phyloP scores from a whole-genome alignment of 2,888 invertebrate species.

The Dynastes hyllus region DNA sequence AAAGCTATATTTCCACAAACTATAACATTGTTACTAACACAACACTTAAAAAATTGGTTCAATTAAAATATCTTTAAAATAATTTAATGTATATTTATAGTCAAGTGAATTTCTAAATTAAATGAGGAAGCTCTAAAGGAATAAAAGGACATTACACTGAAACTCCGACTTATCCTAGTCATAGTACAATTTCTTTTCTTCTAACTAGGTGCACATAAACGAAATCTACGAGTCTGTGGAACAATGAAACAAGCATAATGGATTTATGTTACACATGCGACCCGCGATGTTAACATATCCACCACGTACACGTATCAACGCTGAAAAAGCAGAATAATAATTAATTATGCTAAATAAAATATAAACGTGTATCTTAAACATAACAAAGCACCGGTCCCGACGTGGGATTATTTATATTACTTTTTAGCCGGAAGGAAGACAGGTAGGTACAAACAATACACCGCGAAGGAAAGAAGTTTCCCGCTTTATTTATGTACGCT shows the following conservation, averaged over 20 bases:
- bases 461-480: constrained; percentile 56
- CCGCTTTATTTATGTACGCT: constrained; percentile 51
- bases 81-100: no score
- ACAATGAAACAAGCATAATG: neutral
- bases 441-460: constrained; percentile 59
- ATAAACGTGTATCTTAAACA: constrained; percentile 61
- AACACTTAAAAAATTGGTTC: no score
- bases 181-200: neutral
- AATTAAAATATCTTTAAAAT: no score
- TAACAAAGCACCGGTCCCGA: constrained; percentile 61
- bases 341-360: constrained; percentile 62
- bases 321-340: constrained; percentile 57
- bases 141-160: no score
- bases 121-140: no score
- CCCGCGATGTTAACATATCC: constrained; percentile 5
- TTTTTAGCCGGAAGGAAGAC: constrained; percentile 62
- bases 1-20: no score
- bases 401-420: constrained; percentile 63
- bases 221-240: neutral
- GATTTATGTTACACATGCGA: neutral
- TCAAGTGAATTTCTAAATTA: no score
- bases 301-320: constrained; percentile 1
- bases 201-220: neutral
- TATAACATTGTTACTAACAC: no score
- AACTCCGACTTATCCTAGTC: neutral